Evolutionary conservation across 2,797 vertebrate species (phyloP).

Genomic region (Enteromius mattozi): DNA sequence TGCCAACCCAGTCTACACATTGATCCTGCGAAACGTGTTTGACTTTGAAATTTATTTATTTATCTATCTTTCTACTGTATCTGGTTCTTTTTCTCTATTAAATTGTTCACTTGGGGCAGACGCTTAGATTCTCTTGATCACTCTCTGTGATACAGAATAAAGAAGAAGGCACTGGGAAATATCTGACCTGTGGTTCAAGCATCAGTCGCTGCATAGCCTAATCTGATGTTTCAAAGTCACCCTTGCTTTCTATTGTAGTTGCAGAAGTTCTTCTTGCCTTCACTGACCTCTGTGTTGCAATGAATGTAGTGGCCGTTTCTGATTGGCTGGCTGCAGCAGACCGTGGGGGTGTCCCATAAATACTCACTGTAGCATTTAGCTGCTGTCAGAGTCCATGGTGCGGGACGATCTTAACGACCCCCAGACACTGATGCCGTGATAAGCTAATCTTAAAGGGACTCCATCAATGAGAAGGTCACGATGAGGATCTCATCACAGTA

Average conservation of each 20-base stretch:
- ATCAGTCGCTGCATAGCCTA: background rate
- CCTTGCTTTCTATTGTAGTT: background rate
- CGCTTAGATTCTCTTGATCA: slow-evolving; percentile 14
- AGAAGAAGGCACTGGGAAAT: slow-evolving; percentile 4
- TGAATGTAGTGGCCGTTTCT: background rate
- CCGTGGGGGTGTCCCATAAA: slow-evolving; percentile 16
- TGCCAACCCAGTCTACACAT: slow-evolving; percentile 29
- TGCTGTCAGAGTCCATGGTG: slow-evolving; percentile 76
- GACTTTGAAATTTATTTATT: slow-evolving; percentile 47
- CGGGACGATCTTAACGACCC: slow-evolving; percentile 11
- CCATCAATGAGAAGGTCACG: background rate
- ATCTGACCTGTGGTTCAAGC: background rate
- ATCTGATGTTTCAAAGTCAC: background rate
- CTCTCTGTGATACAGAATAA: background rate
- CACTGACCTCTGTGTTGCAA: background rate
- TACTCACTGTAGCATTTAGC: slow-evolving; percentile 49
- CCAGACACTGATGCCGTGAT: slow-evolving; percentile 31
- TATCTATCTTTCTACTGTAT: slow-evolving; percentile 42
- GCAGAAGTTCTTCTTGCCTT: background rate
- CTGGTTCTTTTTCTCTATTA: slow-evolving; percentile 6
- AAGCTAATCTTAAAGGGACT: slow-evolving; percentile 13
- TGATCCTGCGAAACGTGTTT: slow-evolving; percentile 39
- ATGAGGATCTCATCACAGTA: background rate
- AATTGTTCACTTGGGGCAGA: slow-evolving; percentile 11
- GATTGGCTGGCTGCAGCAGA: slow-evolving; percentile 18